Conservation (phyloP, 2,113 vertebrate species). For the Maccullochella peelii region DNA sequence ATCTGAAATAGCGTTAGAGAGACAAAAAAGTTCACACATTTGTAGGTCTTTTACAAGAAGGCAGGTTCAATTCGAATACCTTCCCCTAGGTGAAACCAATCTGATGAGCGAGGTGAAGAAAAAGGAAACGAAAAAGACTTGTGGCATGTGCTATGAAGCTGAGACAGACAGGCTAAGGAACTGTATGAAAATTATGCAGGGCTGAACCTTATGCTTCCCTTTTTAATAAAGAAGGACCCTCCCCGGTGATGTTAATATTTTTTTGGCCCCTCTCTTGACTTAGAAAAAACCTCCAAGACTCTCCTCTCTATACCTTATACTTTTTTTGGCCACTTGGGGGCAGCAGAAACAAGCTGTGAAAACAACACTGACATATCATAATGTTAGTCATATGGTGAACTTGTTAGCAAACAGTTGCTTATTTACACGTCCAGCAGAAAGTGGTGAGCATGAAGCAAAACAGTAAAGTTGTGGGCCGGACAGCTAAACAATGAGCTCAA, state of each 20-base stretch:
- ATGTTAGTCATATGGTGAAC: background rate
- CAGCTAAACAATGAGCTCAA: too few species aligned
- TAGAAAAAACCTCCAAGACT: background rate
- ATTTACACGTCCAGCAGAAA: background rate
- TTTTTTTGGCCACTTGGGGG: background rate
- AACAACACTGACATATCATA: background rate
- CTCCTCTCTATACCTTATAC: background rate
- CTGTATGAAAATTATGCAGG: background rate
- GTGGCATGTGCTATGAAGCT: background rate
- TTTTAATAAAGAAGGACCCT: background rate
- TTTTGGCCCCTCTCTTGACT: background rate
- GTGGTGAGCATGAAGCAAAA: too few species aligned
- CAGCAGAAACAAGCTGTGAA: background rate
- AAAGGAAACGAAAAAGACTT: background rate
- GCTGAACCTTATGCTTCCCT: background rate
- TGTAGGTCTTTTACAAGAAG: background rate
- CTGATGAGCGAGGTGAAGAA: background rate
- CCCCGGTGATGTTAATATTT: background rate
- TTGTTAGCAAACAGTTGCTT: background rate
- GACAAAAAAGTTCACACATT: background rate
- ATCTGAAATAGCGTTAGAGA: constrained; percentile 3
- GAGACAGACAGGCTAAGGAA: background rate
- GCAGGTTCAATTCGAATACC: background rate
- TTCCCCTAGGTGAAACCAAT: background rate
- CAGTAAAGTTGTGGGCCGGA: too few species aligned